Evolutionary conservation across 1,140 invertebrate species (phyloP).

Genomic region (Onthophagus taurus): DNA sequence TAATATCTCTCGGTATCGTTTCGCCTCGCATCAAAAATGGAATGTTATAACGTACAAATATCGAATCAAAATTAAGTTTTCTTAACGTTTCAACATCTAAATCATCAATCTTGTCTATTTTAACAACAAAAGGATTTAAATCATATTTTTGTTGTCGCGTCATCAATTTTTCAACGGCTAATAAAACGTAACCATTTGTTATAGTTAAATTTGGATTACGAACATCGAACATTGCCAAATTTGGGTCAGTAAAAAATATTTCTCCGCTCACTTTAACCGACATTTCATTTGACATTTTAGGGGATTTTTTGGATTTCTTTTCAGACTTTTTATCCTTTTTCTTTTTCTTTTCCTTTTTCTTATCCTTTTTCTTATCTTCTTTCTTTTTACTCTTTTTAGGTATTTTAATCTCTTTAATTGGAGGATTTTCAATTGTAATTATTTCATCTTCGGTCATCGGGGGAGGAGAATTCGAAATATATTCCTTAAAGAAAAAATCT

Average conservation of each 20-base stretch:
- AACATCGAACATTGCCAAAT: slow-evolving; percentile 13
- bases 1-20: slow-evolving; percentile 17
- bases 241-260: slow-evolving; percentile 22
- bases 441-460: slow-evolving; percentile 5
- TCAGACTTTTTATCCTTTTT: not conserved
- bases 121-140: slow-evolving; percentile 24
- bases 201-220: slow-evolving; percentile 8
- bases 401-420: too few relatives aligned
- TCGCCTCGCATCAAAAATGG: slow-evolving; percentile 16
- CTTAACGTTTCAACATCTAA: slow-evolving; percentile 17
- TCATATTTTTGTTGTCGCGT: slow-evolving; percentile 19
- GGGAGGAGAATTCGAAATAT: not conserved
- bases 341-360: slow-evolving; percentile 12
- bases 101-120: slow-evolving; percentile 19
- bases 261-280: slow-evolving; percentile 21
- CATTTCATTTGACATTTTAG: not conserved
- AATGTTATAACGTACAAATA: slow-evolving; percentile 17
- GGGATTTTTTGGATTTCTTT: slow-evolving; percentile 5
- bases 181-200: slow-evolving; percentile 13
- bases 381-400: slow-evolving; percentile 4
- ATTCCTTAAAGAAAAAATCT: slow-evolving; percentile 3
- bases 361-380: slow-evolving; percentile 12
- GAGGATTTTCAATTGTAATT: too few relatives aligned
- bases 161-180: slow-evolving; percentile 15
- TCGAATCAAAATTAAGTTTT: slow-evolving; percentile 16